Conservation (phyloP, 2,888 invertebrate genomes). For the Andrena camellia region DNA sequence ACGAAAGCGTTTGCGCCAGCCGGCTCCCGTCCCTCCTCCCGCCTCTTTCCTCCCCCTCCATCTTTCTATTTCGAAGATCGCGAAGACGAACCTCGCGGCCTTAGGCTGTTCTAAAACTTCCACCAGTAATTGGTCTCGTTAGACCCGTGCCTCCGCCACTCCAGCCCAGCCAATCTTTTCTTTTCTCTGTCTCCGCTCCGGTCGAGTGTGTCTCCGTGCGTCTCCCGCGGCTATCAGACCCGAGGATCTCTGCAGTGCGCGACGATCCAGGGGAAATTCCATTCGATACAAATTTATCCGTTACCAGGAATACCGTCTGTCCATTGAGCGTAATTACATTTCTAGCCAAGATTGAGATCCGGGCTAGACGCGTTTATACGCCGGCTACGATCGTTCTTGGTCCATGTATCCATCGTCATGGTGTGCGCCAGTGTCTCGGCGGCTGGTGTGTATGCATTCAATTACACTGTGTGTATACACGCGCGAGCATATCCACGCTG, state of each 20-base stretch:
- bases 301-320: slow-evolving; percentile 46
- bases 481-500: slow-evolving; percentile 70
- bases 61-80: slow-evolving; percentile 56
- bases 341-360: slow-evolving; percentile 61
- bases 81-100: slow-evolving; percentile 23
- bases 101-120: slow-evolving; percentile 8
- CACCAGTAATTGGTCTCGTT: slow-evolving; percentile 1
- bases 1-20: slow-evolving; percentile 81
- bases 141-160: neutral
- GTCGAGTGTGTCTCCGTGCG: neutral
- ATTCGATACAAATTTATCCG: slow-evolving; percentile 56
- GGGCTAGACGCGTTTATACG: slow-evolving; percentile 51
- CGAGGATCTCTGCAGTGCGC: neutral
- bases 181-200: neutral
- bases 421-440: slow-evolving; percentile 22
- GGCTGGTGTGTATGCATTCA: slow-evolving; percentile 78
- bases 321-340: slow-evolving; percentile 68
- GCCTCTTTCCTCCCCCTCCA: slow-evolving; percentile 22
- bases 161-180: neutral
- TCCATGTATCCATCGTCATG: slow-evolving; percentile 26
- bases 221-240: neutral
- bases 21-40: slow-evolving; percentile 54
- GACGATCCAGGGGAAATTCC: slow-evolving; percentile 38
- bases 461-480: slow-evolving; percentile 77
- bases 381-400: slow-evolving; percentile 45